Evolutionary conservation across 2,888 invertebrate genomes (phyloP), one percentile per base, ranked within the genome.

Genomic region (Nephrocerus scutellatus): DNA sequence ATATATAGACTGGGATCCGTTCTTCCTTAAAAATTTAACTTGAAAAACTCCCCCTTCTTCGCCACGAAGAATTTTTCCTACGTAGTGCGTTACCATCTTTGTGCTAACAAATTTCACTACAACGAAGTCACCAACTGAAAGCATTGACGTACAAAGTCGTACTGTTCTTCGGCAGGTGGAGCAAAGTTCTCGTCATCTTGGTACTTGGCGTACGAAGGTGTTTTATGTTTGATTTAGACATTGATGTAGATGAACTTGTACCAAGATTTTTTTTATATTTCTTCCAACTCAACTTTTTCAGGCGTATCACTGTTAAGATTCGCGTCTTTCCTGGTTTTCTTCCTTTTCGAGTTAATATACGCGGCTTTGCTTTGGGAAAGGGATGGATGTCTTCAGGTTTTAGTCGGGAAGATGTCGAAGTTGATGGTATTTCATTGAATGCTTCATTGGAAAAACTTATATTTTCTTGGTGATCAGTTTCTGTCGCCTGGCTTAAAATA

Each of bases 231-330:
- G n/a, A n/a, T n/a, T n/a, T n/a, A n/a, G n/a, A n/a, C n/a, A n/a
- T n/a, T n/a, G n/a, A n/a, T 26, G 28, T 16, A 16, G 15, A 12
- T n/a, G 26, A 35, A 6, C 13, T 28, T n/a, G 20, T 15, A n/a
- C 16, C 25, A 21, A 35, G 28, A 21, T 33, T 33, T 25, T 24
- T 33, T 22, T n/a, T n/a, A n/a, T n/a, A n/a, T 22, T 15, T n/a
- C 13, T 24, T 16, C 32, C 18, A 15, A n/a, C 33, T 34, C 20
- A 34, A 25, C 26, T 34, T 34, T 34, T 34, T 26, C 18, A 19
- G 25, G 25, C 24, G 25, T 34, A 18, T 34, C 25, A 10, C n/a
- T n/a, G 19, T 34, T 19, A 34, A 34, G 4, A 34, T 34, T 20
- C 20, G 25, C 3, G 21, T 10, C 20, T 35, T 35, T 28, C 21